Evolutionary conservation across 2,113 vertebrate species (phyloP).

Genomic region (Cyphomyrus discorhynchus): DNA sequence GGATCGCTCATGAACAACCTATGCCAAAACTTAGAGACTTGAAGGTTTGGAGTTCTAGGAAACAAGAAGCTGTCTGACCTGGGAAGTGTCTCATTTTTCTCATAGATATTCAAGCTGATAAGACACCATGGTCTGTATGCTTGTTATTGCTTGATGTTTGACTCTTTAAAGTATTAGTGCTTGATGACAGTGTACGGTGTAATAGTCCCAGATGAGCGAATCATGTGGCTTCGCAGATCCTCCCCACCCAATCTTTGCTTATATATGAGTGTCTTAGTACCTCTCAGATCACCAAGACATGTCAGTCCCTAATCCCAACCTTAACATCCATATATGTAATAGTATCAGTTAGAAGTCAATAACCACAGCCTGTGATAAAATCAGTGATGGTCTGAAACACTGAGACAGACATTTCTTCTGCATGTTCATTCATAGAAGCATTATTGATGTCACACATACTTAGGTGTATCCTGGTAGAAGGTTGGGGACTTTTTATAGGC

Average conservation of each 20-base stretch:
- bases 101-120: background rate
- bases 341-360: background rate
- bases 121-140: background rate
- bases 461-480: background rate
- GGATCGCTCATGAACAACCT: constrained; percentile 64
- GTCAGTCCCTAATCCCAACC: background rate
- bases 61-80: constrained; percentile 65
- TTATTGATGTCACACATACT: background rate
- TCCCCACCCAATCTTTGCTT: background rate
- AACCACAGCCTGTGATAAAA: background rate
- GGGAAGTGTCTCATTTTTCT: constrained; percentile 66
- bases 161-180: background rate
- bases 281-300: background rate
- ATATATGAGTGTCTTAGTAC: too few relatives aligned
- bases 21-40: constrained; percentile 55
- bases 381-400: background rate
- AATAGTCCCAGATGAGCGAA: background rate
- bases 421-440: background rate
- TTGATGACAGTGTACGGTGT: background rate
- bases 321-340: background rate
- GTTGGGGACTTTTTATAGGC: background rate
- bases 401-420: background rate
- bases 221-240: background rate
- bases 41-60: constrained; percentile 64
- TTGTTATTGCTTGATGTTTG: background rate